Percentiles rank a stretch among this genome's conserved stretches.
These are phyloP conservation scores for Idaea biselata DNA, from an alignment of 2,888 invertebrate genomes.

Conservation along the genomic window DNA sequence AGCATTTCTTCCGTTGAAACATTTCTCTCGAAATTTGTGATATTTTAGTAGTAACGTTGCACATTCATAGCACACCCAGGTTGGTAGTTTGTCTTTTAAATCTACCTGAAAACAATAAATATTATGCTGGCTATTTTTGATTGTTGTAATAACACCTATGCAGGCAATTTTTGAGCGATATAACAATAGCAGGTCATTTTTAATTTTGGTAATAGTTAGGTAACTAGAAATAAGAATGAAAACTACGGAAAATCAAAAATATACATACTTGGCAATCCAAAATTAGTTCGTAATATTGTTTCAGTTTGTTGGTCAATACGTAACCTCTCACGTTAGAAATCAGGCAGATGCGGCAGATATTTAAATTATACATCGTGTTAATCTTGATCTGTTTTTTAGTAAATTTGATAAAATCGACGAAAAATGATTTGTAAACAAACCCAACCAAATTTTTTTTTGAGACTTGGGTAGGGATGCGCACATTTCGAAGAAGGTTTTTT, in stretches of 20 bases:
- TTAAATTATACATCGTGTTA: conserved; percentile 41
- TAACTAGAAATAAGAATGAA: no score
- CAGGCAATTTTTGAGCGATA: conserved; percentile 3
- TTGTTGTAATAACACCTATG: conserved; percentile 3
- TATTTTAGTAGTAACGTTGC: conserved; percentile 57
- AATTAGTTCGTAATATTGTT: conserved; percentile 49
- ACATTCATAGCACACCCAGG: conserved; percentile 64
- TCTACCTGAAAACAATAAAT: conserved; percentile 33
- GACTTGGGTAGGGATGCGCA: no score
- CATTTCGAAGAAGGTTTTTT: no score
- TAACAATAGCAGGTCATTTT: no score
- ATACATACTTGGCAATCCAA: conserved; percentile 49
- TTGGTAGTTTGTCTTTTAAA: conserved; percentile 53
- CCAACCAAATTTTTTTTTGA: no score
- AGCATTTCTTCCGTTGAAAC: conserved; percentile 49
- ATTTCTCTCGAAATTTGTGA: conserved; percentile 68
- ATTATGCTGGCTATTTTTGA: conserved; percentile 9
- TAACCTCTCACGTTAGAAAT: conserved; percentile 44
- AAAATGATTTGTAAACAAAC: conserved; percentile 7
- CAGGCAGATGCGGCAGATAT: conserved; percentile 53
- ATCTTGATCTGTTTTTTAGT: no score
- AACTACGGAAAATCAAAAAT: conserved; percentile 11
- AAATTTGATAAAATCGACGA: conserved; percentile 8
- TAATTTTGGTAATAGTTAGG: no score
- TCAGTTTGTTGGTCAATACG: conserved; percentile 43